Evolutionary conservation across 1,140 invertebrate genomes (phyloP).

Genomic region (Diuraphis noxia): DNA sequence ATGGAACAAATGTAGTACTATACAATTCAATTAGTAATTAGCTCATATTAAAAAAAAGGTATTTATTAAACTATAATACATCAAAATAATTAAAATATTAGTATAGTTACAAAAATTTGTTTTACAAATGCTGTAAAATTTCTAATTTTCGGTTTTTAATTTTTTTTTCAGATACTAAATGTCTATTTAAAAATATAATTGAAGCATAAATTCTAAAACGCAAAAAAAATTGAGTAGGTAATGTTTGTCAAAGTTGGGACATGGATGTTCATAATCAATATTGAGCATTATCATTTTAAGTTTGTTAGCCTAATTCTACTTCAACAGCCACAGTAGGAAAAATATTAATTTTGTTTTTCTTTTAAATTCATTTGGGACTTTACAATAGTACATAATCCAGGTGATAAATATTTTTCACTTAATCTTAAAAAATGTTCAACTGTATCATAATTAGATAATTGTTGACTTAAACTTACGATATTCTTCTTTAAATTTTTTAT

Average conservation of each 20-base stretch:
- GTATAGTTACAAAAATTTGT: not conserved
- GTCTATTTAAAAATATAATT: not conserved
- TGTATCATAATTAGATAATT: not conserved
- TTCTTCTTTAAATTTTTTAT: slow-evolving; percentile 7
- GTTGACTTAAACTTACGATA: not conserved
- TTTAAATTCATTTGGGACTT: not conserved
- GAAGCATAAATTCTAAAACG: slow-evolving; percentile 9
- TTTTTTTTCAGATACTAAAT: not conserved
- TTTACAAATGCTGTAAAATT: not conserved
- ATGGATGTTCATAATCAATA: too few relatives aligned
- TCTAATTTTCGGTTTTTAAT: not conserved
- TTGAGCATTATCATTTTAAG: too few relatives aligned
- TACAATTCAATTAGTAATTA: too few relatives aligned
- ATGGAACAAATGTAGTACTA: too few relatives aligned
- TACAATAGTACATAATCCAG: not conserved
- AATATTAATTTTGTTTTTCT: not conserved
- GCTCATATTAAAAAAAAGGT: not conserved
- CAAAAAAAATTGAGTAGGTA: too few relatives aligned
- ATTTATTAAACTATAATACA: not conserved
- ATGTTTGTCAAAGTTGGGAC: too few relatives aligned
- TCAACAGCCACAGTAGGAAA: too few relatives aligned
- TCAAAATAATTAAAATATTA: not conserved
- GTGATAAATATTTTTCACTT: slow-evolving; percentile 16
- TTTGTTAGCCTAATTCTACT: too few relatives aligned
- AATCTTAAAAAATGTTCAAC: not conserved